Evolutionary conservation across 2,888 invertebrate genomes (phyloP), one percentile per base, ranked within the genome.

Genomic region (Oscheius onirici): DNA sequence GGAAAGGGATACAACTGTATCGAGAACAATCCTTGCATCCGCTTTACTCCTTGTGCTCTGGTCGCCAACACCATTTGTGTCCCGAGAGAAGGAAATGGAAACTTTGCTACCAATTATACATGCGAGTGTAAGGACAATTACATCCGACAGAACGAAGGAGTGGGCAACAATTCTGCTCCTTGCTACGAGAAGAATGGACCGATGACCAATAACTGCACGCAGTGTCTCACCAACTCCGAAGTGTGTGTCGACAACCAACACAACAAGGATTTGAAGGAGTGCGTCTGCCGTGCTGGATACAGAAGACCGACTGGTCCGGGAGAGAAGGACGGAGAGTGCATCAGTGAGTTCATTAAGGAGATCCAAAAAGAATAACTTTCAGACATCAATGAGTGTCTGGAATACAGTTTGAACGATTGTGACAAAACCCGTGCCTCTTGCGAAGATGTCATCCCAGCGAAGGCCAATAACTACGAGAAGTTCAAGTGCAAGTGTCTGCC

Each of bases 371-470:
- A n/a, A 17, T 6, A 34, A 24, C 17, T 44, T 77, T 55, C 41
- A 87, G 87, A 87, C 75, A 71, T 87, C 26, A 82, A 87, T 69
- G 87, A 87, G 72, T 87, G 87, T 73, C 3, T 17, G 10, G 77
- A 77, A 22, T 68, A 80, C 1, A 60, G 69, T n/a, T 74, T 71
- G 17, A 72, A 74, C 1, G 77, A 78, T 13, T 88, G 87, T 70
- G 73, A 77, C 28, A 8, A 24, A 13, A 24, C 17, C 26, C 51
- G 70, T 34, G 70, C 52, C n/a, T 15, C 8, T 8, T 70, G 70
- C 22, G 22, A 15, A 2, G 70, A 70, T 22, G 2, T 34, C 34
- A 26, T 28, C 41, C 70, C 70, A 15, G 20, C 34, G 26, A 26
- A 17, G 11, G 44, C 63, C 22, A 46, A 63, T 2, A 15, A 20